Evolutionary conservation across 2,113 vertebrate genomes (phyloP), one percentile per base, ranked within the genome.

Genomic region (Xiphophorus couchianus): DNA sequence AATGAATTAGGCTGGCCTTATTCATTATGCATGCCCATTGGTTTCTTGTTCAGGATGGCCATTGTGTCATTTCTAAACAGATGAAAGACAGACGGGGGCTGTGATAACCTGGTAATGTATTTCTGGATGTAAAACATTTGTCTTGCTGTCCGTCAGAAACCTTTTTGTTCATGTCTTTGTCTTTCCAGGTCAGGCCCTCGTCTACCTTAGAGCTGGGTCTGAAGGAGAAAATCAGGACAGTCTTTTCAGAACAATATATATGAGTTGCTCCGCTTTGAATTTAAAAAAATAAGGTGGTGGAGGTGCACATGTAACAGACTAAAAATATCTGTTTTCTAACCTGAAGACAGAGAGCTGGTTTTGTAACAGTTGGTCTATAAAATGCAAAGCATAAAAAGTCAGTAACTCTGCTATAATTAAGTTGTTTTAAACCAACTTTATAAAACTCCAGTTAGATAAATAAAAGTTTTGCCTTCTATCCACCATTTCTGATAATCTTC

Each of bases 11-110:
- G 68, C 80, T 71, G 80, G 62, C 74, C 83, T 90, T 86, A 94
- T 95, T 85, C 78, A 94, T 94, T 92, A 94, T 95, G 84, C 66
- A 95, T 93, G 86, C 68, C 33, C 65, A 31, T 60, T 75, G 90
- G 88, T 80, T 89, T 87, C 88, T 88, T 89, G 75, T 89, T 79
- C 84, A 62, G 82, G 76, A 64, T 69, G 69, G 78, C 82, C 79
- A 86, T 88, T 80, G 84, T 91, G 86, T 87, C 82, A 77, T 84
- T 80, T 84, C 71, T 78, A 81, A 91, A 85, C 66, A 62, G 86
- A 84, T 84, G 76, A 86, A 86, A 80, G 84, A 14, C 84, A 80
- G 83, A 67, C 58, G 28, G 64, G 80, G 65, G 80, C 42, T 62
- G 42, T 69, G 73, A 80, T 78, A 74, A 69, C 77, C 77, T 2